phyloP scores from a whole-genome alignment of 2,888 invertebrate genomes.

The Drosophila aldrichi region DNA sequence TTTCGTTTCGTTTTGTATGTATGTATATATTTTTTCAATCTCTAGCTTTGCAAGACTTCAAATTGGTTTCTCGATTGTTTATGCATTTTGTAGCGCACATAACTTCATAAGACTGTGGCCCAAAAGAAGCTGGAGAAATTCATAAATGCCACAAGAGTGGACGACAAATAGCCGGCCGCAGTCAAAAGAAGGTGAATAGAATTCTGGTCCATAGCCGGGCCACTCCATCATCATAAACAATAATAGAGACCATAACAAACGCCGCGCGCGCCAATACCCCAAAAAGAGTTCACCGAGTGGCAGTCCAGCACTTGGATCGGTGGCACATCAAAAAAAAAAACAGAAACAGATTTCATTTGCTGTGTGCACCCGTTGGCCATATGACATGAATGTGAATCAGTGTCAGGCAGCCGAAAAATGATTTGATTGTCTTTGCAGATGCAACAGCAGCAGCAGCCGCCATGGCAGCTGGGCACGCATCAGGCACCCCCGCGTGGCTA shows the following conservation, averaged over 20 bases:
- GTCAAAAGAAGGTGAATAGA: conserved; percentile 60
- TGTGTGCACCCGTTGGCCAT: conserved; percentile 62
- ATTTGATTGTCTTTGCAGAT: conserved; percentile 66
- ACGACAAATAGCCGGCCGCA: conserved; percentile 58
- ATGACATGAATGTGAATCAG: conserved; percentile 64
- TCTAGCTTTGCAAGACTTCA: conserved; percentile 34
- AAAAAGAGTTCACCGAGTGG: conserved; percentile 66
- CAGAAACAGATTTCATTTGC: conserved; percentile 64
- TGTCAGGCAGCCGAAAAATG: conserved; percentile 53
- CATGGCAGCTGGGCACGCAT: conserved; percentile 41
- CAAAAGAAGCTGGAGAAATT: conserved; percentile 46
- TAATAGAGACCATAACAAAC: conserved; percentile 67
- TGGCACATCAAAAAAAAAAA: conserved; percentile 50
- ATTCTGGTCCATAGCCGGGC: conserved; percentile 67
- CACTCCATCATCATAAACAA: conserved; percentile 81
- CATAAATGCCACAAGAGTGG: conserved; percentile 48
- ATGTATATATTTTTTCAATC: not conserved
- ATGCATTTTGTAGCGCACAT: conserved; percentile 72
- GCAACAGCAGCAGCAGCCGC: conserved; percentile 19
- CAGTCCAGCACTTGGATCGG: conserved; percentile 26
- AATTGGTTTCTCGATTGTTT: conserved; percentile 79
- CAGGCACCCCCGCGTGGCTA: conserved; percentile 54
- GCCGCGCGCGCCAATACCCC: conserved; percentile 32
- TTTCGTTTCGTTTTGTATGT: conserved; percentile 15
- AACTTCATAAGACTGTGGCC: conserved; percentile 15